phyloP scores from a whole-genome alignment of 2,888 invertebrate genomes.

The Amphipyra tragopoginis region DNA sequence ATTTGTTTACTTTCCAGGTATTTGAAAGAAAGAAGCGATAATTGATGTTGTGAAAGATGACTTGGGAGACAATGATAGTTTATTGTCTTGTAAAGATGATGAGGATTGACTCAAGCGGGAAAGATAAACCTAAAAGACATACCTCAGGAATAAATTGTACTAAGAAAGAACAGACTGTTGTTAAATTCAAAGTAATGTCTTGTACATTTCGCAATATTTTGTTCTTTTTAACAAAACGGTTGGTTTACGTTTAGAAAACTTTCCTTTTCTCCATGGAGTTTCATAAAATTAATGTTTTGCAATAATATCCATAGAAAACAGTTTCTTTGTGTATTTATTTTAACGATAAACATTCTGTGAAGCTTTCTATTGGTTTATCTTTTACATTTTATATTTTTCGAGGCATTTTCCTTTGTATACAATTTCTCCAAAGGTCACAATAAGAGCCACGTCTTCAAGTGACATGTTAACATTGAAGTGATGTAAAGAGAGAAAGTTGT shows the following conservation, averaged over 20 bases:
- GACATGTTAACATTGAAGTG: conserved; percentile 41
- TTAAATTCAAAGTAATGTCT: neutral
- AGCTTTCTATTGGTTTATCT: conserved; percentile 25
- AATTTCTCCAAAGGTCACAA: conserved; percentile 40
- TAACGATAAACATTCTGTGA: conserved; percentile 14
- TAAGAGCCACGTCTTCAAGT: conserved; percentile 30
- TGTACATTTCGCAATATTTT: neutral
- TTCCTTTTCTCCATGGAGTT: conserved; percentile 15
- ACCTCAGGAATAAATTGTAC: neutral
- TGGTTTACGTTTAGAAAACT: conserved; percentile 3
- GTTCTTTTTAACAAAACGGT: neutral
- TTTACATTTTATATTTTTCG: conserved; percentile 25
- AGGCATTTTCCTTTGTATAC: conserved; percentile 36
- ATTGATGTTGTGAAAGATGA: conserved; percentile 12
- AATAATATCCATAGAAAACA: conserved; percentile 24
- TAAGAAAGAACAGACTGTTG: neutral
- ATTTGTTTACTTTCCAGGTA: conserved; percentile 13
- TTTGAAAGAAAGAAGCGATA: neutral
- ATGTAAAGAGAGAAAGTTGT: conserved; percentile 49
- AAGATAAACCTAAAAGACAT: neutral
- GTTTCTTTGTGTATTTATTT: conserved; percentile 19
- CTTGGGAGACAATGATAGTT: neutral
- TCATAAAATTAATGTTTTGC: conserved; percentile 18
- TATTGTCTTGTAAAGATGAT: neutral
- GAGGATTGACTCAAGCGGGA: neutral